Evolutionary conservation across 2,113 vertebrate species (phyloP).

Genomic region (Cololabis saira): DNA sequence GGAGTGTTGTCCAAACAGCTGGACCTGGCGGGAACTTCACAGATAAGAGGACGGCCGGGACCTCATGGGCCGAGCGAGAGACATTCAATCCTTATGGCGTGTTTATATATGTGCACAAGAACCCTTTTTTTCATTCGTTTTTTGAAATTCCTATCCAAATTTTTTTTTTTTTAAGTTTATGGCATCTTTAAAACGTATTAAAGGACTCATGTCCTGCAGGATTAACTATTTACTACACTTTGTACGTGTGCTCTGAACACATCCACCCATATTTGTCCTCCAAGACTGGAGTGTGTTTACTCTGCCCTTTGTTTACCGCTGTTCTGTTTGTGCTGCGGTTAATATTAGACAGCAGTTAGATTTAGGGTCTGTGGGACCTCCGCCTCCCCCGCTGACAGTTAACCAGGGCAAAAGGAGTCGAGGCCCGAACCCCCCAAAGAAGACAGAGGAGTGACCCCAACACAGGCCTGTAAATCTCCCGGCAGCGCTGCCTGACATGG

Average conservation of each 20-base stretch:
- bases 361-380: slow-evolving; percentile 47
- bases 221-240: neutral
- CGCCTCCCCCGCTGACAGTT: slow-evolving; percentile 34
- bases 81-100: neutral
- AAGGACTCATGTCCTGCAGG: neutral
- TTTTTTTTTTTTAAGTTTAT: neutral
- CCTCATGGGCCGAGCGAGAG: neutral
- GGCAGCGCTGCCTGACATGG: slow-evolving; percentile 40
- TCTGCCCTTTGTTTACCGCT: slow-evolving; percentile 71
- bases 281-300: slow-evolving; percentile 66
- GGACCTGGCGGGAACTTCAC: slow-evolving; percentile 67
- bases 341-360: slow-evolving; percentile 72
- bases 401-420: slow-evolving; percentile 36
- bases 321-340: slow-evolving; percentile 73
- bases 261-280: slow-evolving; percentile 39
- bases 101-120: neutral
- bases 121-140: neutral
- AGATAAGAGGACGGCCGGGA: slow-evolving; percentile 29
- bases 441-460: slow-evolving; percentile 45
- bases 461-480: slow-evolving; percentile 42
- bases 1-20: slow-evolving; percentile 74
- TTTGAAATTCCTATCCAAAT: neutral
- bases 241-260: neutral
- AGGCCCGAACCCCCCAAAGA: slow-evolving; percentile 13
- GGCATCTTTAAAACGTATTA: neutral